Evolutionary conservation across 2,797 vertebrate species (phyloP).

Genomic region (Meda fulgida): DNA sequence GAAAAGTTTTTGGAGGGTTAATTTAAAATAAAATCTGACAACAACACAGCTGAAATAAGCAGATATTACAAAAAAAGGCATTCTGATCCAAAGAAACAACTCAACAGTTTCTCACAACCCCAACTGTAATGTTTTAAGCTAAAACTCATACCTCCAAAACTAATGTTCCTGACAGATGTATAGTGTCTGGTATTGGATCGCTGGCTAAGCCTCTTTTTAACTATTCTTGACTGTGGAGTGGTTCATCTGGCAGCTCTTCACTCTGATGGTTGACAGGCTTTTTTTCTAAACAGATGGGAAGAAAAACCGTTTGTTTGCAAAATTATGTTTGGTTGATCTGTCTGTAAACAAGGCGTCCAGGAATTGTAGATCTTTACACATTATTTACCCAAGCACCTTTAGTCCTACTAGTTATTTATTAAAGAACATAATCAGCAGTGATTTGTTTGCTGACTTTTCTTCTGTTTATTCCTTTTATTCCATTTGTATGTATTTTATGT

Average conservation of each 20-base stretch:
- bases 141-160: background rate
- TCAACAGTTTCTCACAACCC: background rate
- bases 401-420: background rate
- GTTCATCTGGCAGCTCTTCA: background rate
- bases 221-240: background rate
- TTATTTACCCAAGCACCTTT: background rate
- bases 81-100: background rate
- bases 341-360: background rate
- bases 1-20: background rate
- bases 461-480: background rate
- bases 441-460: background rate
- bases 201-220: slow-evolving; percentile 14
- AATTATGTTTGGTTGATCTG: background rate
- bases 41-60: background rate
- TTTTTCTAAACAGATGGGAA: background rate
- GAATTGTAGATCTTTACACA: background rate
- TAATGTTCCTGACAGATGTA: background rate
- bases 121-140: background rate
- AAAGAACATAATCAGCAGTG: background rate
- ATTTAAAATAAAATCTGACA: background rate
- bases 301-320: background rate
- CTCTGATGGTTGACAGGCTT: no score
- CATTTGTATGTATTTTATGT: background rate
- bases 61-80: background rate
- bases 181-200: background rate